These are phyloP conservation scores for Drosophila conformis DNA, from an alignment of 2,888 invertebrate species.

Conservation along the genomic window DNA sequence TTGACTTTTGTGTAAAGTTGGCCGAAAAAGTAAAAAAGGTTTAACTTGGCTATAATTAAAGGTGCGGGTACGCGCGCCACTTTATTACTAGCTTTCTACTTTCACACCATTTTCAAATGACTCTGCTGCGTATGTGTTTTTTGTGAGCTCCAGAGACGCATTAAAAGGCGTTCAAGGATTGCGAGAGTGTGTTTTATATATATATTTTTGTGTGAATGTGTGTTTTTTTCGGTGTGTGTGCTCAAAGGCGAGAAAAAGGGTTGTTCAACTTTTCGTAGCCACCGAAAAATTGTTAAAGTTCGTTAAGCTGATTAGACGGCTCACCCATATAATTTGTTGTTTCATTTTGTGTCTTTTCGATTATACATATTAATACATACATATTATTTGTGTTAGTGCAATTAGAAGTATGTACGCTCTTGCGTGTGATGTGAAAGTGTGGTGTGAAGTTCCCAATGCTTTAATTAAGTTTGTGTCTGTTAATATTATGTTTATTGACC, in stretches of 20 bases:
- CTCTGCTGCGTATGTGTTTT: slow-evolving; percentile 56
- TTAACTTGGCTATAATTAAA: slow-evolving; percentile 71
- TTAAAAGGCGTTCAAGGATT: slow-evolving; percentile 68
- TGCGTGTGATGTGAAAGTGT: slow-evolving; percentile 29
- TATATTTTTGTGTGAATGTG: slow-evolving; percentile 1
- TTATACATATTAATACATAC: slow-evolving; percentile 11
- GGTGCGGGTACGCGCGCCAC: slow-evolving; percentile 27
- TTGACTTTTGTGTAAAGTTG: slow-evolving; percentile 39
- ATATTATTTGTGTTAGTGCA: slow-evolving; percentile 2
- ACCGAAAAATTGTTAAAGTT: slow-evolving; percentile 49
- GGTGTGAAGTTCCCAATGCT: slow-evolving; percentile 39
- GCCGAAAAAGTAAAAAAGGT: slow-evolving; percentile 43
- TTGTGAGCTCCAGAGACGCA: slow-evolving; percentile 70
- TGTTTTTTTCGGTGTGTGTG: slow-evolving; percentile 19
- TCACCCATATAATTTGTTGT: slow-evolving; percentile 25
- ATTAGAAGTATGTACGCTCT: slow-evolving; percentile 7
- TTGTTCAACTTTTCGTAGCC: slow-evolving; percentile 61
- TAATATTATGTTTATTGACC: slow-evolving; percentile 34
- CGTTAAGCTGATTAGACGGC: slow-evolving; percentile 66
- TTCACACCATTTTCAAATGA: slow-evolving; percentile 17
- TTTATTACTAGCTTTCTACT: slow-evolving; percentile 49
- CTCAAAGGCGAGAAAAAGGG: slow-evolving; percentile 53
- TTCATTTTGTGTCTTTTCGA: not conserved
- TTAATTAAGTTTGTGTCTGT: slow-evolving; percentile 38
- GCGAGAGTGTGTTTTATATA: slow-evolving; percentile 21